A percentile compares a stretch with the other conserved stretches of the same genome.
Conservation (phyloP, 2,888 invertebrate species). For the Volucella inanis region DNA sequence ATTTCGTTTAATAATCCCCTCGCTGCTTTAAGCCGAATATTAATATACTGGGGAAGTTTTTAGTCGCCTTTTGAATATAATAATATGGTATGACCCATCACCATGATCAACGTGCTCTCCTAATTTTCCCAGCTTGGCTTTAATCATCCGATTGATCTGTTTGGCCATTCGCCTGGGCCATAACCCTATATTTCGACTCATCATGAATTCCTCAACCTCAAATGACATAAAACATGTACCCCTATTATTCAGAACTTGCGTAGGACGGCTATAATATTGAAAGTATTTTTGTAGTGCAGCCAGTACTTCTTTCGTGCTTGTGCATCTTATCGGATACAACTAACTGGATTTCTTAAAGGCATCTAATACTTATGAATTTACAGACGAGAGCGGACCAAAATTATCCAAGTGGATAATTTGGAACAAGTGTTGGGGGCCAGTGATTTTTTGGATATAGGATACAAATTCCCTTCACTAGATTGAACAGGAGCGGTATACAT, state of each 20-base stretch:
- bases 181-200: slow-evolving; percentile 21
- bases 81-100: no score
- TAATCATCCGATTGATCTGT: no score
- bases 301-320: slow-evolving; percentile 7
- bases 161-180: slow-evolving; percentile 44
- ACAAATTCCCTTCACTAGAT: slow-evolving; percentile 12
- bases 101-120: no score
- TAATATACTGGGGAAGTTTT: no score
- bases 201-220: slow-evolving; percentile 31
- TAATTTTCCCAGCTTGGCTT: no score
- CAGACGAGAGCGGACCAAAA: slow-evolving; percentile 22
- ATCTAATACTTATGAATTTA: slow-evolving; percentile 26
- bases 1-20: background rate
- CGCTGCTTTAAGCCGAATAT: no score
- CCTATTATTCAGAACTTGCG: slow-evolving; percentile 12
- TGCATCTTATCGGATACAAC: slow-evolving; percentile 8
- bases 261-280: slow-evolving; percentile 31
- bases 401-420: slow-evolving; percentile 35
- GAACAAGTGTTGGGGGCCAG: slow-evolving; percentile 39
- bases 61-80: no score
- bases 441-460: slow-evolving; percentile 33
- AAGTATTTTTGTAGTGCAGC: slow-evolving; percentile 3
- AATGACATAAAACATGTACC: slow-evolving; percentile 30
- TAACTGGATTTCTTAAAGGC: slow-evolving; percentile 30
- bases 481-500: slow-evolving; percentile 36